These are phyloP conservation scores for Pseudotriccus pelzelni DNA, from an alignment of 2,797 vertebrate species.

Conservation along the genomic window DNA sequence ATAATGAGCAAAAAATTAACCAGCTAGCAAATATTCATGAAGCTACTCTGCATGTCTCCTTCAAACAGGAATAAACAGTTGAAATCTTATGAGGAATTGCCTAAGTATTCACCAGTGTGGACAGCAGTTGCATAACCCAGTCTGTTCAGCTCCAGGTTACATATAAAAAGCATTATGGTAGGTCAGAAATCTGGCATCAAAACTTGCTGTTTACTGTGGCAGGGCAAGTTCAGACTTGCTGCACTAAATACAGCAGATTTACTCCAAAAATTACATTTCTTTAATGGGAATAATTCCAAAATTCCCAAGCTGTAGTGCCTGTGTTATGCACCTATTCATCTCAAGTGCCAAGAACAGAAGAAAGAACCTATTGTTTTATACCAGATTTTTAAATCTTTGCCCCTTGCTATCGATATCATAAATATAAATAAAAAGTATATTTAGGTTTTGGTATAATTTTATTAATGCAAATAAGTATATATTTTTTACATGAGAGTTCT, in stretches of 20 bases:
- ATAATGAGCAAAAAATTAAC: conserved; percentile 50
- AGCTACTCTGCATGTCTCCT: background rate
- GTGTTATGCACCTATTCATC: background rate
- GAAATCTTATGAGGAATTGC: background rate
- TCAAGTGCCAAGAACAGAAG: background rate
- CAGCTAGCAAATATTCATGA: background rate
- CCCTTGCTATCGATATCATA: background rate
- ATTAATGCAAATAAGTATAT: background rate
- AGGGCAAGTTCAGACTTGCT: background rate
- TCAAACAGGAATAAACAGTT: background rate
- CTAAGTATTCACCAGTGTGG: background rate
- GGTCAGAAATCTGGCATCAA: background rate
- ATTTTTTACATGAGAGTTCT: background rate
- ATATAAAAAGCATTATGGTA: background rate
- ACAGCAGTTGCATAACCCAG: background rate
- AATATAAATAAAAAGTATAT: background rate
- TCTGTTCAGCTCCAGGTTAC: background rate
- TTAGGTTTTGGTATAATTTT: background rate
- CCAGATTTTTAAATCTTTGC: background rate
- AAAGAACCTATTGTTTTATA: background rate
- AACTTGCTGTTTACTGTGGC: background rate
- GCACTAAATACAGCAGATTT: background rate
- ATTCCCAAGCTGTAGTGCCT: background rate
- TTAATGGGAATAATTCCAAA: background rate
- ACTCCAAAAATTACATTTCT: background rate